Evolutionary conservation across 2,113 vertebrate genomes (phyloP), one percentile per base, ranked within the genome.

Genomic region (Indicator maculatus): DNA sequence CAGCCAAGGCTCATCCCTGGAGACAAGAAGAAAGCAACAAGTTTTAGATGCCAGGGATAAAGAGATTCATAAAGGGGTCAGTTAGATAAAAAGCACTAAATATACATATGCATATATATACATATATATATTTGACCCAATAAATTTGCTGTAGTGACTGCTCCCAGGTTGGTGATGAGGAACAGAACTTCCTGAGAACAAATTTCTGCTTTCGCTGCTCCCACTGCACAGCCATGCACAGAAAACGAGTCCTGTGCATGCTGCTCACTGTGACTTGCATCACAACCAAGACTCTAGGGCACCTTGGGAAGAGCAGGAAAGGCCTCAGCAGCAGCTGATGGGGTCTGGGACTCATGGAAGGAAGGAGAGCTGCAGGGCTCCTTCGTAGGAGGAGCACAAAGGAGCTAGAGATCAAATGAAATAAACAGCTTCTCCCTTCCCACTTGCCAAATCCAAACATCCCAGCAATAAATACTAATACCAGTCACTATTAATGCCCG

Each of bases 151-250:
- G 69, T 41, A 33, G 73, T 81, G 72, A 69, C 70, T 90, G 73
- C 53, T 84, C 33, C 69, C 52, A 70, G 33, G 16, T 4, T 12
- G 12, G 31, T 26, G 76, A 81, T 0, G 21, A 90, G 84, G 69
- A 90, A 33, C 69, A 81, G 76, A 86, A 81, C 56, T 71, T 88
- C n/a, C 30, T 5, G 12, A 45, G 5, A 70, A 52, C 45, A 77
- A 18, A 88, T 39, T 26, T 50, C n/a, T 50, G 79, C 75, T 83
- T 56, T 31, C 56, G 8, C 31, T 58, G 67, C 30, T 72, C 67
- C 63, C 6, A 3, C 17, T 0, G 5, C 71, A 14, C 0, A 1
- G 58, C 26, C 36, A 17, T 3, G 10, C 44, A 38, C 0, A 0
- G 38, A 2, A 0, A 1, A 24, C 4, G 4, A 79, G 19, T 33